Evolutionary conservation across 1,140 invertebrate genomes (phyloP).

Genomic region (Amyelois transitella): DNA sequence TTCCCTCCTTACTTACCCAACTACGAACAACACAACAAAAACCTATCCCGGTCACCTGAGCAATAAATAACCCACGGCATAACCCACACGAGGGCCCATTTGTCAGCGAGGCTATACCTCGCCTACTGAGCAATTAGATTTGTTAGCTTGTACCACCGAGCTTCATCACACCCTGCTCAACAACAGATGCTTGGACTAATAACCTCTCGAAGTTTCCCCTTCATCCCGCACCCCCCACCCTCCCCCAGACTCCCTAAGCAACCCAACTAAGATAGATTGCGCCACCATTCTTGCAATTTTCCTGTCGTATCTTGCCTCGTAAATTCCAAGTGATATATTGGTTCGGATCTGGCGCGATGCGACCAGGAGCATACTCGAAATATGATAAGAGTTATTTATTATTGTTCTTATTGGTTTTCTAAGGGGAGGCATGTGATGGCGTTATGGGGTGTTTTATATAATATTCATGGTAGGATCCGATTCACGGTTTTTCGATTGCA

Average conservation of each 20-base stretch:
- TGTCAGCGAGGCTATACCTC: slow-evolving; percentile 61
- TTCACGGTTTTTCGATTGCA: not conserved
- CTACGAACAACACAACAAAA: slow-evolving; percentile 29
- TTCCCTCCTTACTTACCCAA: slow-evolving; percentile 5
- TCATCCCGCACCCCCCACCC: slow-evolving; percentile 36
- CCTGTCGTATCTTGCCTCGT: slow-evolving; percentile 85
- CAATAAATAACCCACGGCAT: slow-evolving; percentile 50
- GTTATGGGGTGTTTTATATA: slow-evolving; percentile 34
- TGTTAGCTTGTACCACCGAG: slow-evolving; percentile 70
- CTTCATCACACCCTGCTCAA: slow-evolving; percentile 72
- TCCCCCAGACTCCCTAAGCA: slow-evolving; percentile 64
- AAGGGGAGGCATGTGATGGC: slow-evolving; percentile 50
- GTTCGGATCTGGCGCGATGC: slow-evolving; percentile 79
- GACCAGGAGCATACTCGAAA: slow-evolving; percentile 77
- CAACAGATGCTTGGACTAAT: slow-evolving; percentile 77
- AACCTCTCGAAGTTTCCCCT: slow-evolving; percentile 75
- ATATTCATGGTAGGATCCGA: slow-evolving; percentile 19
- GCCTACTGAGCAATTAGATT: slow-evolving; percentile 74
- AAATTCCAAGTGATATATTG: slow-evolving; percentile 84
- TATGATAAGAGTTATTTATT: slow-evolving; percentile 75
- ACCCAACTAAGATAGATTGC: slow-evolving; percentile 82
- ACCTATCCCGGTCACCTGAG: slow-evolving; percentile 50
- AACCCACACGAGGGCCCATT: slow-evolving; percentile 61
- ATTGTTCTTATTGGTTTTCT: slow-evolving; percentile 74
- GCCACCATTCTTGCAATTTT: slow-evolving; percentile 86